Evolutionary conservation across 1,140 invertebrate genomes (phyloP).

Genomic region (Cotesia typhae): DNA sequence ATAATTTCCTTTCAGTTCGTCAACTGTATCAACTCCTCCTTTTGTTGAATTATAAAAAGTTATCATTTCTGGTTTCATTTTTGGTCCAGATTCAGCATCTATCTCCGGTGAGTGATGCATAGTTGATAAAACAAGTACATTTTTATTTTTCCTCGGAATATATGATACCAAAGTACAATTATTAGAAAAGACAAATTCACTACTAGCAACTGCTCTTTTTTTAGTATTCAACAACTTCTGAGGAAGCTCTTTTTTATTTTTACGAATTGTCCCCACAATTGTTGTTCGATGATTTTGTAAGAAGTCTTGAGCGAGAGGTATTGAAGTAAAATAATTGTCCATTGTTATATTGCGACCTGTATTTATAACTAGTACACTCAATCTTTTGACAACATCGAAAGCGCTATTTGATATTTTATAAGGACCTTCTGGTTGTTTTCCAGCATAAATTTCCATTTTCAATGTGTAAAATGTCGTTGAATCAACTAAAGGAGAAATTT

Average conservation of each 20-base stretch:
- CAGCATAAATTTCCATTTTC: conserved; percentile 33
- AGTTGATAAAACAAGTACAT: not conserved
- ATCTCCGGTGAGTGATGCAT: conserved; percentile 14
- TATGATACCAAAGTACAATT: not conserved
- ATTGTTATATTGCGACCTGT: conserved; percentile 50
- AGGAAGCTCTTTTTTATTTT: conserved; percentile 55
- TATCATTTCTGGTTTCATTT: conserved; percentile 56
- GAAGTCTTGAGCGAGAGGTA: conserved; percentile 48
- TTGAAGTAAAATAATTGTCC: conserved; percentile 55
- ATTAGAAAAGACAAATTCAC: conserved; percentile 10
- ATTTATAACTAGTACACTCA: conserved; percentile 22
- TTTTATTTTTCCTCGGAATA: conserved; percentile 23
- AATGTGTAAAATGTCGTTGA: conserved; percentile 33
- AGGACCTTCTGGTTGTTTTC: conserved; percentile 9
- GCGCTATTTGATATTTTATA: not conserved
- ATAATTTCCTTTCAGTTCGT: too few species aligned
- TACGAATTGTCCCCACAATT: conserved; percentile 50
- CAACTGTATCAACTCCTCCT: too few species aligned
- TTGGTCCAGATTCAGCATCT: conserved; percentile 8
- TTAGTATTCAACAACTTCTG: conserved; percentile 39
- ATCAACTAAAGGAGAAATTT: conserved; percentile 32
- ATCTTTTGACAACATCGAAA: conserved; percentile 8
- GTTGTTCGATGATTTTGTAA: conserved; percentile 50
- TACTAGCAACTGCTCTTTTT: not conserved
- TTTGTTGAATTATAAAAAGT: conserved; percentile 52